phyloP scores from a whole-genome alignment of 2,888 invertebrate genomes.

The Apantesis nais region DNA sequence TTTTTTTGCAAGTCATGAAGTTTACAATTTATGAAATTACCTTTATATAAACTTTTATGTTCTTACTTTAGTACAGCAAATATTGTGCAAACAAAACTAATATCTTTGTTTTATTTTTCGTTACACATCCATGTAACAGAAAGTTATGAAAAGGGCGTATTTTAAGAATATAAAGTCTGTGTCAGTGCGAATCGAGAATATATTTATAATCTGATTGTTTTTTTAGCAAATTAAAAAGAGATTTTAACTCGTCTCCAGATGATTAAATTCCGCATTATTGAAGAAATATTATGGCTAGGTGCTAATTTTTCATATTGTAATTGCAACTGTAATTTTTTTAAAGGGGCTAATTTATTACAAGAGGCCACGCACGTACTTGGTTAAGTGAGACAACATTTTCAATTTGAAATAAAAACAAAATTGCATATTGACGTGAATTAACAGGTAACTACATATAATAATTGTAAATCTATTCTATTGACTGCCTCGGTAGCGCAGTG shows the following conservation, averaged over 20 bases:
- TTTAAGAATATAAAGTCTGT: neutral
- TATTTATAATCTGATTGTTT: neutral
- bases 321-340: neutral
- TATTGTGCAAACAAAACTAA: neutral
- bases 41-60: conserved; percentile 36
- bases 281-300: neutral
- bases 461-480: neutral
- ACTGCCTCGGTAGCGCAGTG: too few species aligned
- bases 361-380: too few species aligned
- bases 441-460: neutral
- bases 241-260: too few species aligned
- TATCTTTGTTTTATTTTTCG: neutral
- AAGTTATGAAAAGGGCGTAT: neutral
- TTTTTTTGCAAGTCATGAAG: conserved; percentile 51
- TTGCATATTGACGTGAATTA: neutral
- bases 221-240: too few species aligned
- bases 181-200: neutral
- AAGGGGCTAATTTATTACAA: too few species aligned
- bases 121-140: neutral
- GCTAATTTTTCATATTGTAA: neutral
- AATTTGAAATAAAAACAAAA: conserved; percentile 30
- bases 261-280: too few species aligned
- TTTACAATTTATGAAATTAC: conserved; percentile 49
- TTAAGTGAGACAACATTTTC: conserved; percentile 27
- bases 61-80: conserved; percentile 26